phyloP scores from a whole-genome alignment of 2,113 vertebrate species.

The Caranx ignobilis region DNA sequence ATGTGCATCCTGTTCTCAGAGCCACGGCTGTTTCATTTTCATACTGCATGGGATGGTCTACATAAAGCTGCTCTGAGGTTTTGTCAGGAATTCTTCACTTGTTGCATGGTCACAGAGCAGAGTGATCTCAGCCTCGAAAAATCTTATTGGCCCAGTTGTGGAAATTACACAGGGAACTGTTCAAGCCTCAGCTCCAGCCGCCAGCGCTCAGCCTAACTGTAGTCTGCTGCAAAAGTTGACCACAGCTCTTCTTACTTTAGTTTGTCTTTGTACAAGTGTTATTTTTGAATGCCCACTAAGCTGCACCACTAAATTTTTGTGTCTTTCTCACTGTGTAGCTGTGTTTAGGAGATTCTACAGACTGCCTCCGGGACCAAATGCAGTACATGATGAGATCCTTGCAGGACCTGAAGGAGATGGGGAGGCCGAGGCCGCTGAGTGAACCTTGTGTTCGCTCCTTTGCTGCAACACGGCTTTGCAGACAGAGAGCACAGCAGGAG shows the following conservation, averaged over 20 bases:
- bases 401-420: slow-evolving; percentile 82
- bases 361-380: slow-evolving; percentile 85
- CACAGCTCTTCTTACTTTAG: background rate
- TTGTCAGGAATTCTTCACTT: slow-evolving; percentile 66
- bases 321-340: slow-evolving; percentile 78
- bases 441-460: slow-evolving; percentile 75
- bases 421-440: slow-evolving; percentile 74
- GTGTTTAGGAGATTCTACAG: slow-evolving; percentile 86
- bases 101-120: slow-evolving; percentile 47
- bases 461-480: slow-evolving; percentile 65
- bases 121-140: slow-evolving; percentile 78
- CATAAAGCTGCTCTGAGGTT: slow-evolving; percentile 64
- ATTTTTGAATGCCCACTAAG: background rate
- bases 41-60: slow-evolving; percentile 38
- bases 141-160: slow-evolving; percentile 63
- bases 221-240: background rate
- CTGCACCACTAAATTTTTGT: slow-evolving; percentile 36
- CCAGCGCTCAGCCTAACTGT: slow-evolving; percentile 15
- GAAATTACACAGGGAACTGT: slow-evolving; percentile 52
- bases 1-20: slow-evolving; percentile 66
- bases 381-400: slow-evolving; percentile 85
- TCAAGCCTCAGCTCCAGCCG: slow-evolving; percentile 19
- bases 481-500: slow-evolving; percentile 78
- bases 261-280: background rate
- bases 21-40: slow-evolving; percentile 31